phyloP scores from a whole-genome alignment of 2,113 vertebrate species.

The Nyctibius bracteatus region DNA sequence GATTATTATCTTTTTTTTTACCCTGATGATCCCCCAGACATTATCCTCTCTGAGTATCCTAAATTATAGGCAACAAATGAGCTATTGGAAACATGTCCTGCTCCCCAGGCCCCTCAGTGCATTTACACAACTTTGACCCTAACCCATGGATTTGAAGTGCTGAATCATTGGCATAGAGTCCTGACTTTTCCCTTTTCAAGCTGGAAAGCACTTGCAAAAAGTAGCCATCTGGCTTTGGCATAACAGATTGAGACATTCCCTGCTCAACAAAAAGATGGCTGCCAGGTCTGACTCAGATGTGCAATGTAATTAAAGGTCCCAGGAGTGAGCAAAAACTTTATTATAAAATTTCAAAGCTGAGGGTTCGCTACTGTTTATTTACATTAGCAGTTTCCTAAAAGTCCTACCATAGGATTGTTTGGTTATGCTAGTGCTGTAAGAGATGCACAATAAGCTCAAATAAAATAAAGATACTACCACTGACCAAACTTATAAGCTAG shows the following conservation, averaged over 20 bases:
- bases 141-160: neutral
- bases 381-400: neutral
- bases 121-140: neutral
- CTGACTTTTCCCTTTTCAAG: neutral
- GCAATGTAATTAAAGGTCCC: conserved; percentile 1
- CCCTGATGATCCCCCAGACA: neutral
- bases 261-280: neutral
- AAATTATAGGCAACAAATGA: neutral
- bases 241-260: conserved; percentile 5
- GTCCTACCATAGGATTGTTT: neutral
- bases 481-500: neutral
- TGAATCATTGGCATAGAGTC: neutral
- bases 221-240: conserved; percentile 27
- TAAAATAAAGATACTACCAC: neutral
- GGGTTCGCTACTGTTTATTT: neutral
- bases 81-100: neutral
- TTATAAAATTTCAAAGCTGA: neutral
- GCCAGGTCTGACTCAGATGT: conserved; percentile 27
- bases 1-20: neutral
- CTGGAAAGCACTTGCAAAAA: conserved; percentile 8
- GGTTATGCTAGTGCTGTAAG: neutral
- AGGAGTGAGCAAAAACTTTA: neutral
- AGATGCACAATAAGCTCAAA: neutral
- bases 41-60: neutral
- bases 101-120: neutral